Evolutionary conservation across 2,888 invertebrate genomes (phyloP).

Genomic region (Archaeoteleia sp.): DNA sequence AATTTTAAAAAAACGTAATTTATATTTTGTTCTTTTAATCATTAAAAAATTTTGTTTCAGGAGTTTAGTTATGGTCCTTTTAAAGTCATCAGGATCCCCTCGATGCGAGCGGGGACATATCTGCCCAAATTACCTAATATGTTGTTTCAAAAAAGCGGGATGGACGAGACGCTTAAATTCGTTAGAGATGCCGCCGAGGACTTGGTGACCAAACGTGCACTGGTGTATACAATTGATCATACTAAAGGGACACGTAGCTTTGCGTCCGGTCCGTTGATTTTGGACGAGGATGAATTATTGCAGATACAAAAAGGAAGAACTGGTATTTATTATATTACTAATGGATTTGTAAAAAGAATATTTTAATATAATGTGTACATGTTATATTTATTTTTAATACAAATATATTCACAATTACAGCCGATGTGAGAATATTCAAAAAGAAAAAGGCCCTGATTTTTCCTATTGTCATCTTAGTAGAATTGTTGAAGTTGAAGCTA

Average conservation of each 20-base stretch:
- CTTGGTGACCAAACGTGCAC: conserved; percentile 67
- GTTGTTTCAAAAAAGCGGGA: conserved; percentile 57
- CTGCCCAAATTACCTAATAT: conserved; percentile 67
- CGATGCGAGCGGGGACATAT: conserved; percentile 57
- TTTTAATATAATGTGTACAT: too few species aligned
- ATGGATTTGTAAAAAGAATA: neutral
- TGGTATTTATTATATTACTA: too few species aligned
- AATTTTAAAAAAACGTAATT: too few species aligned
- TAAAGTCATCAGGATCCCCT: conserved; percentile 68
- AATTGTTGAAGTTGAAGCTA: conserved; percentile 76
- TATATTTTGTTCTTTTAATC: too few species aligned
- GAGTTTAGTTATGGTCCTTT: conserved; percentile 70
- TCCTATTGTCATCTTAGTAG: conserved; percentile 69
- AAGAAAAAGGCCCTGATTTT: conserved; percentile 87
- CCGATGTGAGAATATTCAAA: conserved; percentile 72
- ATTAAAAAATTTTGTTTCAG: conserved; percentile 51
- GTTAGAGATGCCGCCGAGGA: conserved; percentile 67
- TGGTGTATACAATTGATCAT: conserved; percentile 69
- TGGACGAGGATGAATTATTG: conserved; percentile 69
- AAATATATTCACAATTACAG: too few species aligned
- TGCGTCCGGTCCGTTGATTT: conserved; percentile 59
- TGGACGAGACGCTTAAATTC: conserved; percentile 65
- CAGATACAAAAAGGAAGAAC: conserved; percentile 57
- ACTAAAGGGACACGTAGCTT: conserved; percentile 60
- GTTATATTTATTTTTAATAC: too few species aligned